Evolutionary conservation across 2,888 invertebrate species (phyloP), one percentile per base, ranked within the genome.

Genomic region (Epistrophella euchroma): DNA sequence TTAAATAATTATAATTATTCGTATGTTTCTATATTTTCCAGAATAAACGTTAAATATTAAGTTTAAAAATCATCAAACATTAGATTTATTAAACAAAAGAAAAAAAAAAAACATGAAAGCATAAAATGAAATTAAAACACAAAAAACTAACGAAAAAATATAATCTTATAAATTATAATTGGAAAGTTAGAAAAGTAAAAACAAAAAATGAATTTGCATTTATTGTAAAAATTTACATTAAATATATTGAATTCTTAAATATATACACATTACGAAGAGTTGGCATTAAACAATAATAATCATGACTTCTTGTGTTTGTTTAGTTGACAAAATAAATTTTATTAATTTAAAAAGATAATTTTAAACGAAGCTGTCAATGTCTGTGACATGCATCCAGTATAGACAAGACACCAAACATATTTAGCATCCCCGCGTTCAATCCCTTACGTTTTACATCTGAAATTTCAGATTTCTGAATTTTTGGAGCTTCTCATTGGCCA

Each of bases 191-290:
- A 79, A 71, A 78, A 71, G 45, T 72, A 66, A 55, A 52, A 66
- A 64, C 22, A 60, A 50, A 52, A 68, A 32, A 60, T 64, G 66
- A 80, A 58, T 79, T 70, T 81, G 85, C 80, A 84, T 79, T 84
- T 80, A 84, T 80, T 84, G 84, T 80, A 79, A 79, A 79, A 79
- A 73, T 79, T 73, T 79, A 79, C 73, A 79, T 73, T 66, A 81
- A 81, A 86, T 78, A 86, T 77, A 86, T 82, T 82, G 78, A 86
- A 82, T 68, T 68, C 77, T 82, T 71, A 82, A 82, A 82, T 86
- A 86, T 86, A 86, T 86, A 86, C 86, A 86, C 73, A 77, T 86
- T 82, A 78, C 64, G 82, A 78, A 82, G 56, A 86, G 86, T 86
- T 86, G 86, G 82, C 77, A 86, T 86, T 86, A 82, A 81, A 84